phyloP scores from a whole-genome alignment of 2,797 vertebrate species.

The Danio tinwini region DNA sequence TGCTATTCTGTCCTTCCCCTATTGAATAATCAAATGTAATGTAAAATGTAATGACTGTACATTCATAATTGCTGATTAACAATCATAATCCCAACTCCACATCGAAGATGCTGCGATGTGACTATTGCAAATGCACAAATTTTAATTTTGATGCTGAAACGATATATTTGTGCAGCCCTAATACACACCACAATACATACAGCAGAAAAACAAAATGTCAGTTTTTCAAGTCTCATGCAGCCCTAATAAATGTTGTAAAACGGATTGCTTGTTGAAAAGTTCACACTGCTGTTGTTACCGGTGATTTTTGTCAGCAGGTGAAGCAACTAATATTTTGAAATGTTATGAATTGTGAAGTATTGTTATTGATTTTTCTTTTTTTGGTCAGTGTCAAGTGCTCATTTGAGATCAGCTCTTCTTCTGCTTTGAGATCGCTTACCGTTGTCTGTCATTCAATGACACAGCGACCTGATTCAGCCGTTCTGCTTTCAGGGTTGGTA shows the following conservation, averaged over 20 bases:
- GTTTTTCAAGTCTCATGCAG: too few relatives aligned
- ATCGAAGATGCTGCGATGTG: too few relatives aligned
- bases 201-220: too few relatives aligned
- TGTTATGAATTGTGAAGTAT: not conserved
- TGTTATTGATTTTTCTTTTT: not conserved
- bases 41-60: too few relatives aligned
- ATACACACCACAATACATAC: too few relatives aligned
- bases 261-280: not conserved
- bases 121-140: too few relatives aligned
- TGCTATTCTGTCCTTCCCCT: too few relatives aligned
- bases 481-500: slow-evolving; percentile 13
- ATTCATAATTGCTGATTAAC: too few relatives aligned
- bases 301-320: not conserved
- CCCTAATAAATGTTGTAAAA: not conserved
- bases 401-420: slow-evolving; percentile 1
- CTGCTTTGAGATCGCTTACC: not conserved
- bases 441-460: slow-evolving; percentile 20
- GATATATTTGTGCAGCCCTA: too few relatives aligned
- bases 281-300: not conserved
- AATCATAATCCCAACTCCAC: too few relatives aligned
- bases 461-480: slow-evolving; percentile 25
- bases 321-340: not conserved
- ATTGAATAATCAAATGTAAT: too few relatives aligned
- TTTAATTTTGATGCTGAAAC: too few relatives aligned
- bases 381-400: not conserved